A percentile compares a stretch with the other conserved stretches of the same genome.
These are phyloP conservation scores for Fukomys damarensis DNA, from an alignment of 2,113 vertebrate genomes.

Conservation along the genomic window DNA sequence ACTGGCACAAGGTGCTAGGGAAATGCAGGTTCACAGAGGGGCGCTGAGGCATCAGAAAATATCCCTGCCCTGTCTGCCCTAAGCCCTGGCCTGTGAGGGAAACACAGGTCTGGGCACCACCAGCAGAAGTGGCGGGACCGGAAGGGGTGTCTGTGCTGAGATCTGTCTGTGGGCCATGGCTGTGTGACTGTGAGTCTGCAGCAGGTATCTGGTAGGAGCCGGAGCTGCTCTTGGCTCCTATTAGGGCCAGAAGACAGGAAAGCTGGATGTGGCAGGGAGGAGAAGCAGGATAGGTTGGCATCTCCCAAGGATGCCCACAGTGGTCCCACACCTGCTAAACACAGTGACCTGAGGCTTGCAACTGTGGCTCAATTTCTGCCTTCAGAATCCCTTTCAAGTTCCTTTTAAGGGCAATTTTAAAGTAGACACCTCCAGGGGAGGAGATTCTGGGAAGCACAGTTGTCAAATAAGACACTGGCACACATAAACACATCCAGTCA, in stretches of 20 bases:
- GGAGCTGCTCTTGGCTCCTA: too few species aligned
- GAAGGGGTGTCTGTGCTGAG: background rate
- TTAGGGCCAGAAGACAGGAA: background rate
- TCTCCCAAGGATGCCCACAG: background rate
- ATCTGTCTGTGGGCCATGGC: fast-evolving
- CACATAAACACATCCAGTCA: background rate
- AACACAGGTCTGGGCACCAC: background rate
- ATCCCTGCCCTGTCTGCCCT: background rate
- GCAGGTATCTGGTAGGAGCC: background rate
- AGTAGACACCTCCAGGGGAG: background rate
- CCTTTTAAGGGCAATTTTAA: background rate
- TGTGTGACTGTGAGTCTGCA: background rate
- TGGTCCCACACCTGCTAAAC: background rate
- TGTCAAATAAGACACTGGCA: background rate
- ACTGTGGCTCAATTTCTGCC: background rate
- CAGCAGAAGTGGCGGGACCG: background rate
- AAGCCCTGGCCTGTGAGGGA: background rate
- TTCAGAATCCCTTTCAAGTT: background rate
- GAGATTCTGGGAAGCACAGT: background rate
- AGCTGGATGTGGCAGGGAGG: background rate
- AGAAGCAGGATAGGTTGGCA: background rate
- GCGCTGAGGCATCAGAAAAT: background rate
- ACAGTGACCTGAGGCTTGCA: background rate
- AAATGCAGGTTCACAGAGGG: background rate
- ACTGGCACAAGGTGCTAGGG: background rate